Base-by-base conservation (phyloP, 2,888 invertebrate genomes). In the Pseudanteris insignis region DNA sequence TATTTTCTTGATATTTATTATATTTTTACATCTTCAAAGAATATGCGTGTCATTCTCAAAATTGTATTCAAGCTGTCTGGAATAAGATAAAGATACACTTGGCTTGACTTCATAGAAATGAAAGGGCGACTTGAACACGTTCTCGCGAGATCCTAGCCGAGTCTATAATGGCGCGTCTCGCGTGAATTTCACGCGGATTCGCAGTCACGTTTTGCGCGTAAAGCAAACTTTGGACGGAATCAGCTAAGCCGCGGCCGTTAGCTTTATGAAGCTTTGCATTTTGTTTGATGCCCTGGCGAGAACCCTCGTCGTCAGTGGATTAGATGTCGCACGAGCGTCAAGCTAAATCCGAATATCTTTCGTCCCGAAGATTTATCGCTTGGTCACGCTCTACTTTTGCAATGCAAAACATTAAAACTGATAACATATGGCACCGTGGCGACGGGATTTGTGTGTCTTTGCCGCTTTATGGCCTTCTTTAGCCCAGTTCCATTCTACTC, bases 131-230 rank as follows among this genome's bases (percentile, higher is more conserved):
- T 40, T 41, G 25, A 46, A 37, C 51, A 46, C 60, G 50, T 60
- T 34, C 51, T 43, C 40, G 36, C 30, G 12, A 37, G 30, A 64
- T 64, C 64, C 63, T 44, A 63, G 65, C 63, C 58, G 68, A 64
- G 47, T 63, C 57, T 62, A 59, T 64, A 68, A 66, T 63, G 64
- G 51, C 63, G 26, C 40, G 43, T 46, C 44, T 40, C 33, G 47
- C 40, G 47, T 12, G 47, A 54, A 50, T 61, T 65, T 66, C 63
- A 32, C 34, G 65, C 53, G 61, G 63, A 69, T 68, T 69, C 70
- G 65, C 58, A 67, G 73, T 72, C 75, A 75, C 75, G 75, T 75
- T 66, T 58, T 59, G 62, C 70, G 68, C 73, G 71, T 75, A 75
- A 75, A 75, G 67, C 69, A 75, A 67, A 69, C 65, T 74, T 70